Base-by-base conservation (phyloP, 1,140 invertebrate genomes). In the Bombus confusus region DNA sequence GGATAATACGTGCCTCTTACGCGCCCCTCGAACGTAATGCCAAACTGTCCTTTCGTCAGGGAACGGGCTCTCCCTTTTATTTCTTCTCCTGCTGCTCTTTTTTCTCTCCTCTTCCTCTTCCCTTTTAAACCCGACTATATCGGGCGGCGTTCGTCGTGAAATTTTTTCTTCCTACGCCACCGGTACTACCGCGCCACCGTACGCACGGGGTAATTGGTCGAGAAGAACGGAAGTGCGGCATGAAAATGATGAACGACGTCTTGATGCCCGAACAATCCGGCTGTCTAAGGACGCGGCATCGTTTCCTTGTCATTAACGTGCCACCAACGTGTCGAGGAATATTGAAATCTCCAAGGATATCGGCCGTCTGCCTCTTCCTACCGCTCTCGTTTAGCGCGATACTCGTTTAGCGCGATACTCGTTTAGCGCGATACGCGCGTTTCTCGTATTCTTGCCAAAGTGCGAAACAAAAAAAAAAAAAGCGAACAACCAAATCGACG, bases 21-120 rank as follows among this genome's bases (percentile, higher is more conserved):
- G 75, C 57, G 37, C 37, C 59, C 69, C 71, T 34, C n/a, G 64
- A 59, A 69, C 77, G 59, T 62, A 68, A 88, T 75, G 71, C 57
- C 52, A 62, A 87, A 79, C 68, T 71, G 87, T 74, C 80, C 80
- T 87, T 90, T 89, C 85, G 80, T 87, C 87, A 64, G 52, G 18
- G 64, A 52, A 31, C 80, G 31, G 5, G 34, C 41, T 77, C 59
- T 31, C 28, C 15, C 52, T 80, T 77, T 76, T 57, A 25, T 41
- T 76, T 22, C 34, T 25, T 59, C 34, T 13, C 66, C 64, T 12
- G n/a, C 1, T 34, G 28, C 34, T 13, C 22, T 37, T 34, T 34
- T 28, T 47, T 13, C 18, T 8, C 8, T 10, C 1, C 37, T 72
- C 69, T 4, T 71, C 5, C 52, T 34, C 4, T 10, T 57, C 10